Conservation (phyloP, 1,140 invertebrate species). For the Sarcophaga bullata region DNA sequence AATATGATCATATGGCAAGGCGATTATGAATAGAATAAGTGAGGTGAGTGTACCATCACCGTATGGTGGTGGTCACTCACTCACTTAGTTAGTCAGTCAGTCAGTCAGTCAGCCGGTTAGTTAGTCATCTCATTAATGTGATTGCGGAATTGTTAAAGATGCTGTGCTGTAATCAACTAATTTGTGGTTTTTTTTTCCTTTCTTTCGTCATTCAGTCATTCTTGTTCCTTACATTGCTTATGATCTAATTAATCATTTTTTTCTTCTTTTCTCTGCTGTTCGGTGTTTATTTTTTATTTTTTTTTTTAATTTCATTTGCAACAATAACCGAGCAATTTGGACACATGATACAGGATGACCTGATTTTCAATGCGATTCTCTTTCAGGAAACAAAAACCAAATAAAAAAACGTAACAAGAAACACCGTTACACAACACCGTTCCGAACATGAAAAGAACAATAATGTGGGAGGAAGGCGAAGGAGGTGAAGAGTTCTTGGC, state of each 20-base stretch:
- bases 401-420: too few relatives aligned
- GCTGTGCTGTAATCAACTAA: constrained; percentile 37
- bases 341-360: constrained; percentile 25
- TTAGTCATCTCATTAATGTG: constrained; percentile 29
- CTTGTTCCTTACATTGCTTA: background rate
- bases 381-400: background rate
- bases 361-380: background rate
- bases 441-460: background rate
- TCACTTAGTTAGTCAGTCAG: background rate
- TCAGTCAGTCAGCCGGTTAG: background rate
- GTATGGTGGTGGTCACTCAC: constrained; percentile 24
- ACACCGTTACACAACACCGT: background rate
- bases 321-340: background rate
- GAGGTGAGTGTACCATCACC: background rate
- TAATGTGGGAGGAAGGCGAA: background rate
- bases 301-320: background rate
- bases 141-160: constrained; percentile 12
- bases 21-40: background rate
- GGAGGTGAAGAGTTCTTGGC: background rate
- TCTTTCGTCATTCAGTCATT: too few relatives aligned
- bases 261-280: too few relatives aligned
- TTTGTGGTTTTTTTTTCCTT: constrained; percentile 15
- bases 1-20: background rate
- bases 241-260: constrained; percentile 38
- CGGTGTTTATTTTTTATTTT: too few relatives aligned